phyloP scores from a whole-genome alignment of 2,888 invertebrate species.

The Tipula helvola region DNA sequence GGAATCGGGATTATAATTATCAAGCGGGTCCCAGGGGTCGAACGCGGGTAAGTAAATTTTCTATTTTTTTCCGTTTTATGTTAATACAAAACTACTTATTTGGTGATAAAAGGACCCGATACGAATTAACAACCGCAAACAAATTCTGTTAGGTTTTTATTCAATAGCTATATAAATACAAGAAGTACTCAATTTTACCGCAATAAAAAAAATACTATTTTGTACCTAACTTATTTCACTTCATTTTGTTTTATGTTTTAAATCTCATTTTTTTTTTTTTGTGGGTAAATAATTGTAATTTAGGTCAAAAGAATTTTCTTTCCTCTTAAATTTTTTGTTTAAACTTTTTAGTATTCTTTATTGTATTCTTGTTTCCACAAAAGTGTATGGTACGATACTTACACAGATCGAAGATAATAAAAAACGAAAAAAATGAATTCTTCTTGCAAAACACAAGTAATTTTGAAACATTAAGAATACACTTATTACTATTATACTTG shows the following conservation, averaged over 20 bases:
- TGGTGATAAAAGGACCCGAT: too few relatives aligned
- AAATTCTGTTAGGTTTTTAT: background rate
- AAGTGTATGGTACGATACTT: background rate
- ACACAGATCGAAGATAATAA: background rate
- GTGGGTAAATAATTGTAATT: background rate
- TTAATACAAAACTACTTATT: background rate
- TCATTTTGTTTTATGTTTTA: background rate
- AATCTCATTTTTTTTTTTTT: background rate
- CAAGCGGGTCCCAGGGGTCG: slow-evolving; percentile 33
- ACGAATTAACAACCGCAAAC: too few relatives aligned
- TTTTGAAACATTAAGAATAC: background rate
- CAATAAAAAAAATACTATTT: background rate
- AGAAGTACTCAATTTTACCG: background rate
- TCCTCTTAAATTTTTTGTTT: background rate
- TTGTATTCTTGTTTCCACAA: background rate
- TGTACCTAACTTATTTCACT: background rate
- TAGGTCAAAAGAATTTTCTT: background rate
- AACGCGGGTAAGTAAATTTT: slow-evolving; percentile 40
- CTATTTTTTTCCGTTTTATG: background rate
- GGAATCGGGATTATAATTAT: slow-evolving; percentile 8
- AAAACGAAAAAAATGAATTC: background rate
- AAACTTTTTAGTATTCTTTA: background rate
- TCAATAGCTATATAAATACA: background rate
- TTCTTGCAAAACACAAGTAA: background rate
- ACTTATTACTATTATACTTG: background rate